Base-by-base conservation (phyloP, 2,797 vertebrate genomes). In the Myripristis murdjan region DNA sequence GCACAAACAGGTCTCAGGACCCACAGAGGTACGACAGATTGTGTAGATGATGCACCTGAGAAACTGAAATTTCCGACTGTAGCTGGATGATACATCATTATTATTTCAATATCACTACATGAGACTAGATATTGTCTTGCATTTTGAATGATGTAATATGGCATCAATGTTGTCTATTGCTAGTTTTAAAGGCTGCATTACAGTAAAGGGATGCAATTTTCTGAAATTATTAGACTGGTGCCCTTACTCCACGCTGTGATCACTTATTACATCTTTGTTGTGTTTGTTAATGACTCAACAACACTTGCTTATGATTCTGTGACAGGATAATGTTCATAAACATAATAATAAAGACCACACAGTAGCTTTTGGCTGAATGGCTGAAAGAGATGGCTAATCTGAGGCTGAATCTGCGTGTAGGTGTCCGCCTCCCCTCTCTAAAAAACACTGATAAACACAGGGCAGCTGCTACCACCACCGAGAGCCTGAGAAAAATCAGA, bases 401-500 rank as follows among this genome's bases (percentile, higher is more conserved):
- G 60, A 46, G n/a, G 60, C 78, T 37, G 61, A 65, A 79, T 72
- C 60, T 26, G 37, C 11, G 61, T 39, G 63, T 64, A 61, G 75
- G 75, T 74, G 79, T 85, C 55, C 51, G 55, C 35, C 51, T 66
- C 64, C 43, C 55, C 66, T 66, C 64, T 23, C 64, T 33, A 56
- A 20, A 64, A 53, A 75, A 84, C 70, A 51, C 48, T 46, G 69
- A 80, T 75, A 84, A 81, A 87, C 79, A 79, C 16, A 9, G 57
- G 64, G 37, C 66, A 71, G 82, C 80, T 77, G 64, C 15, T 26
- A 72, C 79, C 69, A 68, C 58, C 48, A 3, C 26, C 2, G 43
- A 70, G 75, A 86, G 78, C 85, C 82, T 85, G 81, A 86, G 84
- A 90, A 91, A 84, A 91, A 88, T 84, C 83, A 75, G 74, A 84